A percentile compares a stretch with the other conserved stretches of the same genome.
Evolutionary conservation across 2,113 vertebrate genomes (phyloP).

Genomic region (Parus major): DNA sequence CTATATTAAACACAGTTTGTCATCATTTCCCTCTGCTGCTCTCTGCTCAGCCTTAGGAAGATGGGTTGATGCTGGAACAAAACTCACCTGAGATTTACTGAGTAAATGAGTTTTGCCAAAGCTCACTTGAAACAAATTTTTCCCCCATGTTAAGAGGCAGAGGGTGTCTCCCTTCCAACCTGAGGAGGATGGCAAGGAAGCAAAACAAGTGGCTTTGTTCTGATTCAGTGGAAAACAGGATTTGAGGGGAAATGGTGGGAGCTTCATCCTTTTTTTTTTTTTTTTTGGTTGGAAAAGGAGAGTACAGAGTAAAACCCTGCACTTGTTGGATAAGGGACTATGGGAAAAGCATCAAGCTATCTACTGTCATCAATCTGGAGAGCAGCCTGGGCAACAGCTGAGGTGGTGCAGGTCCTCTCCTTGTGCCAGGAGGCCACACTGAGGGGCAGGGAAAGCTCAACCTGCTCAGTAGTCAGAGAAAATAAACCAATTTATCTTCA

Average conservation of each 20-base stretch:
- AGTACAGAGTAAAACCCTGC: neutral
- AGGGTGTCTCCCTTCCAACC: neutral
- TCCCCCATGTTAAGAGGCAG: neutral
- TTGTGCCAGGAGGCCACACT: rapidly evolving
- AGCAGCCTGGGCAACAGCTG: neutral
- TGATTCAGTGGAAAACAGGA: neutral
- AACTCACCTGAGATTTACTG: neutral
- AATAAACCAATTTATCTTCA: neutral
- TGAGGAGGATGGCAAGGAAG: neutral
- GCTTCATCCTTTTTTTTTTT: rapidly evolving
- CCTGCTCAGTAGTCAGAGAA: neutral
- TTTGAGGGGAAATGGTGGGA: neutral
- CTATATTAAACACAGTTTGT: neutral
- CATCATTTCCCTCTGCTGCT: neutral
- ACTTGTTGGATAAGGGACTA: neutral
- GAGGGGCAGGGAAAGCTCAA: neutral
- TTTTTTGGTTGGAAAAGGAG: neutral
- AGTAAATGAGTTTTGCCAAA: neutral
- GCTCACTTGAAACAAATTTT: neutral
- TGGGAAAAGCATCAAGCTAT: neutral
- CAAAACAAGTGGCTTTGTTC: neutral
- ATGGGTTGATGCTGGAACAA: neutral
- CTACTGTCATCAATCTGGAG: neutral
- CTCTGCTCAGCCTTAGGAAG: neutral
- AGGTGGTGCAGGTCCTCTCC: neutral